These are phyloP conservation scores for Diplodus puntazzo DNA, from an alignment of 2,797 vertebrate species.

Conservation along the genomic window DNA sequence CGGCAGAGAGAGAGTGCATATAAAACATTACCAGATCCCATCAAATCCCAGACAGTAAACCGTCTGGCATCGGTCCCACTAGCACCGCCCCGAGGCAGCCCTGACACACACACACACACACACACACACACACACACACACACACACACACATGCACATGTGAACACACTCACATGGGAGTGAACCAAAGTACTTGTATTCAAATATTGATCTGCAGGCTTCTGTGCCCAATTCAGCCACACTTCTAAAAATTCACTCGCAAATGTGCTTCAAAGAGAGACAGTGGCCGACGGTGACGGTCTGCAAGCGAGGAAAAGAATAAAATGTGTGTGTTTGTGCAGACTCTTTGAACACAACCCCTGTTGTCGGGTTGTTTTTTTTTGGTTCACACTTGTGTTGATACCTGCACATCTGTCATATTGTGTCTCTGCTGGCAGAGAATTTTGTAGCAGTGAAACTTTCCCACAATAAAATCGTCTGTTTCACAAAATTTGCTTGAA, in stretches of 20 bases:
- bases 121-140: conserved; percentile 12
- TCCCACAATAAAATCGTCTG: background rate
- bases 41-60: conserved; percentile 72
- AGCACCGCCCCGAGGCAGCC: conserved; percentile 55
- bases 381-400: background rate
- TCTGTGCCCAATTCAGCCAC: conserved; percentile 65
- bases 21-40: conserved; percentile 73
- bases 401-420: too few species aligned
- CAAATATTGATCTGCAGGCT: conserved; percentile 75
- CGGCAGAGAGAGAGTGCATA: conserved; percentile 41
- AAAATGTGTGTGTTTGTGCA: background rate
- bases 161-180: conserved; percentile 44
- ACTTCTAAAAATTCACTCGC: conserved; percentile 60
- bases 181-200: conserved; percentile 67
- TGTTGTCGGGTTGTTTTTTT: background rate
- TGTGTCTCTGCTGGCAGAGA: background rate
- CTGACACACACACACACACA: conserved; percentile 13
- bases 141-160: conserved; percentile 23
- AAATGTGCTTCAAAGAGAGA: conserved; percentile 47
- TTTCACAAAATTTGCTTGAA: background rate
- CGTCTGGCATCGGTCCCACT: conserved; percentile 68
- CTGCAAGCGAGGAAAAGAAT: background rate
- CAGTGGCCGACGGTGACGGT: conserved; percentile 22
- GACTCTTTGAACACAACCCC: background rate
- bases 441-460: background rate